These are phyloP conservation scores for Drosophila oshimai DNA, from an alignment of 1,140 invertebrate genomes.

Conservation along the genomic window DNA sequence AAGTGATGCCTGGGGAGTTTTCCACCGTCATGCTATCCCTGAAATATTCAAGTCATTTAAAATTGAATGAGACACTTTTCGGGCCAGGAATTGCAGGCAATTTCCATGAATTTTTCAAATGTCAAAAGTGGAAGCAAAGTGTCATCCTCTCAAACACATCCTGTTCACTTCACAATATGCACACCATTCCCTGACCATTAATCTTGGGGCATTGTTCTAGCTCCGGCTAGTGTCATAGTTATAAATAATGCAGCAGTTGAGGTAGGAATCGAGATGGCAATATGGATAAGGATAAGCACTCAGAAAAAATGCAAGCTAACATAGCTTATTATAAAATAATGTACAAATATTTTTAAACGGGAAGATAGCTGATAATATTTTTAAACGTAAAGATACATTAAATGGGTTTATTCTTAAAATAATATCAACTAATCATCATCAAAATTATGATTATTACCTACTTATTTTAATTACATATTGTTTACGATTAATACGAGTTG, in stretches of 20 bases:
- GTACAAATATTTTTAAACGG: no score
- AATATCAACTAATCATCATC: no score
- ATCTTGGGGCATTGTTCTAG: constrained; percentile 68
- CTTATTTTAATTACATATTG: no score
- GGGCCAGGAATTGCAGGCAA: constrained; percentile 16
- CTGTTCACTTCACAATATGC: constrained; percentile 22
- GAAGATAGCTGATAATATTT: no score
- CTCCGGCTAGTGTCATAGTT: constrained; percentile 57
- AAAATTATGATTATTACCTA: no score
- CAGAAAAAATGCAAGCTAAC: neutral
- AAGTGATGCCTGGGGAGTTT: constrained; percentile 19
- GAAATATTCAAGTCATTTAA: constrained; percentile 38
- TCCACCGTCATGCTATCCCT: constrained; percentile 9
- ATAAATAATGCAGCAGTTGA: constrained; percentile 68
- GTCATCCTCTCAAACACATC: constrained; percentile 42
- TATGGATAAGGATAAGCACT: constrained; percentile 22
- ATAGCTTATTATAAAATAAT: neutral
- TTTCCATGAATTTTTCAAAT: constrained; percentile 21
- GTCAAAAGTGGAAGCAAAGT: constrained; percentile 11
- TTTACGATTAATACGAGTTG: no score
- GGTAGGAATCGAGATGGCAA: constrained; percentile 38
- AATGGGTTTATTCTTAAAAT: no score
- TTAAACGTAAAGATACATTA: neutral
- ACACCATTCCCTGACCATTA: constrained; percentile 48
- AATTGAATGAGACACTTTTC: constrained; percentile 31